Percentiles rank a stretch among this genome's conserved stretches.
These are phyloP conservation scores for Miltochrista miniata DNA, from an alignment of 2,888 invertebrate species.

Conservation along the genomic window DNA sequence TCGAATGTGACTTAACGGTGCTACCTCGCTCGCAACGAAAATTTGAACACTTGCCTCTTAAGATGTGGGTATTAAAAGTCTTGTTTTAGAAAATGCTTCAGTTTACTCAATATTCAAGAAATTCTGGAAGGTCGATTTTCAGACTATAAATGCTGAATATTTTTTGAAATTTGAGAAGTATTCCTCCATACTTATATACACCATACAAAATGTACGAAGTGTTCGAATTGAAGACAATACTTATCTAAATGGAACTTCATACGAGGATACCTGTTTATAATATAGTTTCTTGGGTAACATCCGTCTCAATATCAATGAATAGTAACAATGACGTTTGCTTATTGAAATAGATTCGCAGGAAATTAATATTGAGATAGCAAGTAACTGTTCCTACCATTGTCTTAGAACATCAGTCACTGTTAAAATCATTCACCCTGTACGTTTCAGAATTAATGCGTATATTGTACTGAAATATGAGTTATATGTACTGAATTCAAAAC, in stretches of 20 bases:
- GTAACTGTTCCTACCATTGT: conserved; percentile 43
- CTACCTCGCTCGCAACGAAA: no score
- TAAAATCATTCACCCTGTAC: conserved; percentile 4
- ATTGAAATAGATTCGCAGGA: conserved; percentile 60
- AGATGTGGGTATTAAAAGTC: no score
- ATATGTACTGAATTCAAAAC: no score
- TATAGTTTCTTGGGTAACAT: conserved; percentile 34
- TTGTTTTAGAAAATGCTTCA: no score
- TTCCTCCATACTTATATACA: no score
- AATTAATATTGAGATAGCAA: conserved; percentile 66
- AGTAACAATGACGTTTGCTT: conserved; percentile 44
- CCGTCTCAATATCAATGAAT: conserved; percentile 44
- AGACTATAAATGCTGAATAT: no score
- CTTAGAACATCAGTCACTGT: conserved; percentile 24
- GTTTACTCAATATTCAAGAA: no score
- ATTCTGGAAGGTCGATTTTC: no score
- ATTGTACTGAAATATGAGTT: no score
- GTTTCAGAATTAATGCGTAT: background rate
- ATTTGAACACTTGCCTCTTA: no score
- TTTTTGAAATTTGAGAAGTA: no score
- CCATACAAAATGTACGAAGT: background rate
- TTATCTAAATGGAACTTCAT: background rate
- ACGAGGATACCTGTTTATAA: conserved; percentile 3
- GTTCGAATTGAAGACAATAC: background rate
- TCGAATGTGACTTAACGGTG: no score